Conservation (phyloP, 1,140 invertebrate genomes). For the Achroia grisella region DNA sequence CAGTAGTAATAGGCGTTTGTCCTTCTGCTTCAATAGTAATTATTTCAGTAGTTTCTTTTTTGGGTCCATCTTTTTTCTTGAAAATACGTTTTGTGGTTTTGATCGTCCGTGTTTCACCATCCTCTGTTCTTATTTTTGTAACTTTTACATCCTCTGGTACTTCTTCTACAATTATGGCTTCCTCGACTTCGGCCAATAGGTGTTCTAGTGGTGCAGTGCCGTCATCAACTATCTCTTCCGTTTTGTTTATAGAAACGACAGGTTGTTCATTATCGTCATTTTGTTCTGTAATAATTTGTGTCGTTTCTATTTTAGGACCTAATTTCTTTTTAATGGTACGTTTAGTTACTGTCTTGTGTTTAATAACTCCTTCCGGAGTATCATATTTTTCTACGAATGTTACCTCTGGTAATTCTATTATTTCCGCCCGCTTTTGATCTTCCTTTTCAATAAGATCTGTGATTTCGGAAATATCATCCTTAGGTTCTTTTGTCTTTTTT, state of each 20-base stretch:
- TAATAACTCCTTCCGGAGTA: conserved; percentile 35
- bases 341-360: conserved; percentile 50
- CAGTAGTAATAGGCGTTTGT: conserved; percentile 42
- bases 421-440: conserved; percentile 12
- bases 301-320: conserved; percentile 31
- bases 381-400: conserved; percentile 17
- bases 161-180: conserved; percentile 36
- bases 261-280: conserved; percentile 28
- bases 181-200: conserved; percentile 22
- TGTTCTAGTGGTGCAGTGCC: conserved; percentile 18
- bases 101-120: conserved; percentile 47
- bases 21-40: conserved; percentile 58
- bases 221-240: conserved; percentile 6
- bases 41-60: conserved; percentile 45
- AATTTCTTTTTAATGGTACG: conserved; percentile 48
- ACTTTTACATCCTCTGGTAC: conserved; percentile 51
- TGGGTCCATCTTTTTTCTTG: conserved; percentile 39
- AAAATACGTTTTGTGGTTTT: conserved; percentile 51
- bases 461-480: conserved; percentile 63
- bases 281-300: conserved; percentile 39
- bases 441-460: conserved; percentile 27
- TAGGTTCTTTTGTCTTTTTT: conserved; percentile 53
- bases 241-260: conserved; percentile 11
- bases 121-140: conserved; percentile 39
- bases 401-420: conserved; percentile 20